These are phyloP conservation scores for Cygnus olor DNA, from an alignment of 2,797 vertebrate genomes.

Conservation along the genomic window DNA sequence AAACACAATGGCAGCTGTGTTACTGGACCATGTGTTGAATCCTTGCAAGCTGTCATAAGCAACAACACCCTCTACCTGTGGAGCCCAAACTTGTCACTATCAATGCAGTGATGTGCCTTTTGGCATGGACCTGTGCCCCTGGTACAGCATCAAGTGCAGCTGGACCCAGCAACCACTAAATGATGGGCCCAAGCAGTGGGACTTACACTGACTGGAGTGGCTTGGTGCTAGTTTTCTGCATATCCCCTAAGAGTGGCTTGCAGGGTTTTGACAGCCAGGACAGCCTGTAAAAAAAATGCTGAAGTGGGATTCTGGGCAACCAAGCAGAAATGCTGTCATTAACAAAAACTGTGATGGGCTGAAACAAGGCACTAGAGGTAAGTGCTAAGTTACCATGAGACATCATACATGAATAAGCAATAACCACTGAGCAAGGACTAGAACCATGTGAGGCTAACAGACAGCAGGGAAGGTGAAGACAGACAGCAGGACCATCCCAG, in stretches of 20 bases:
- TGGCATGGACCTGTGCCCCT: not conserved
- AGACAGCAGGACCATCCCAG: not conserved
- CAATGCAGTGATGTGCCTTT: not conserved
- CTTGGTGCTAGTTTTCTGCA: not conserved
- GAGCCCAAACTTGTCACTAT: not conserved
- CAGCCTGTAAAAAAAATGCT: not conserved
- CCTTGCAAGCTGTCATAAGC: not conserved
- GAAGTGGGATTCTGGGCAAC: not conserved
- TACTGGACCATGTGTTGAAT: not conserved
- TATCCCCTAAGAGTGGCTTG: not conserved
- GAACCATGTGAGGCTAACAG: not conserved
- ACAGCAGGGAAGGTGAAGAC: slow-evolving; percentile 47
- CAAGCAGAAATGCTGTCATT: not conserved
- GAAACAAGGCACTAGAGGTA: not conserved
- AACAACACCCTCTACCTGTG: not conserved
- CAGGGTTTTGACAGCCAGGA: not conserved
- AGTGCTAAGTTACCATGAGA: not conserved
- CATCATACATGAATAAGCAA: slow-evolving; percentile 3
- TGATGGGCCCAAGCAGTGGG: not conserved
- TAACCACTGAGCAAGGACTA: slow-evolving; percentile 1
- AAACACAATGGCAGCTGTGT: not conserved
- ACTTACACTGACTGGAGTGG: not conserved
- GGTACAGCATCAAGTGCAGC: not conserved
- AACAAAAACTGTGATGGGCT: not conserved
- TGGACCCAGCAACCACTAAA: not conserved